These are phyloP conservation scores for Geotrypetes seraphini DNA, from an alignment of 2,797 vertebrate species.

Conservation along the genomic window DNA sequence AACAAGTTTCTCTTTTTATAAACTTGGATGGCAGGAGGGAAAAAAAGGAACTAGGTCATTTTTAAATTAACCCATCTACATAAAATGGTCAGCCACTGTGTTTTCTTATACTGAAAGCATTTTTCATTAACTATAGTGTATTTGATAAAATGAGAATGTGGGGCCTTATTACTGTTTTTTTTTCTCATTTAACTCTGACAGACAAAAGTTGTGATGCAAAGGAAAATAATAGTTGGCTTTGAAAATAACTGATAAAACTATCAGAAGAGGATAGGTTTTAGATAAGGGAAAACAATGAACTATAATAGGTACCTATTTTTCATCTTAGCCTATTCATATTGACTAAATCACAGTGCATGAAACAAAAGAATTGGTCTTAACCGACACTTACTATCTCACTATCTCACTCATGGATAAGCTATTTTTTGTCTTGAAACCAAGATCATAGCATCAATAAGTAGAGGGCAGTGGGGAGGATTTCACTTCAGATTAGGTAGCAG, in stretches of 20 bases:
- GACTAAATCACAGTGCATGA: conserved; percentile 32
- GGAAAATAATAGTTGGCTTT: not conserved
- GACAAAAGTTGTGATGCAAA: not conserved
- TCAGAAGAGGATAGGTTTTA: conserved; percentile 12
- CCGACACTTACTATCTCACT: conserved; percentile 21
- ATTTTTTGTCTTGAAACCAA: conserved; percentile 33
- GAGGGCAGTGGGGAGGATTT: too few relatives aligned
- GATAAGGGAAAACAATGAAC: conserved; percentile 5
- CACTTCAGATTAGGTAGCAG: too few relatives aligned
- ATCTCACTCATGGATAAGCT: conserved; percentile 21
- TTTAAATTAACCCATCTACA: too few relatives aligned
- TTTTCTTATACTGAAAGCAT: too few relatives aligned
- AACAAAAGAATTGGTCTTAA: conserved; percentile 26
- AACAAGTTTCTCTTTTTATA: too few relatives aligned
- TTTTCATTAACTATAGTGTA: too few relatives aligned
- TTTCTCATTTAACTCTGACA: conserved; percentile 6
- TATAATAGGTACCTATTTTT: conserved; percentile 15
- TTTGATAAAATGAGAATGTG: too few relatives aligned
- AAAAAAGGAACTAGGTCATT: too few relatives aligned
- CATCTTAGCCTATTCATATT: conserved; percentile 16
- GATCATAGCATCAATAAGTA: too few relatives aligned
- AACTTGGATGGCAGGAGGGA: too few relatives aligned
- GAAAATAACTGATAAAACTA: conserved; percentile 17
- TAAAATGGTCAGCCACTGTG: too few relatives aligned
- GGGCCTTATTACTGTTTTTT: too few relatives aligned